Percentiles rank a stretch among this genome's conserved stretches.
Conservation (phyloP, 2,797 vertebrate species). For the Acanthurus lineatus region DNA sequence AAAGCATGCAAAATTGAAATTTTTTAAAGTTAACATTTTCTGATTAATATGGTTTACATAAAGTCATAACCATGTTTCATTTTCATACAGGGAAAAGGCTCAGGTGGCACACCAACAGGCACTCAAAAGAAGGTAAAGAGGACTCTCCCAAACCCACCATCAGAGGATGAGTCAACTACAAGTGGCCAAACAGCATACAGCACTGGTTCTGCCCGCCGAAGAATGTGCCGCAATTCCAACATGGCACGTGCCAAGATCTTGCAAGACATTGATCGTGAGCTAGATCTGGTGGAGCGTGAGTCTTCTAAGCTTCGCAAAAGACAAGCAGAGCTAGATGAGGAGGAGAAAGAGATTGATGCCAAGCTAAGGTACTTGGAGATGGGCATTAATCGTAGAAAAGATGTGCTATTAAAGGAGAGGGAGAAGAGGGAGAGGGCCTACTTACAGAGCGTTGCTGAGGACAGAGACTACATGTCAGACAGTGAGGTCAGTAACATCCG, state of each 20-base stretch:
- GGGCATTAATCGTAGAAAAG: slow-evolving; percentile 98
- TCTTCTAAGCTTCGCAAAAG: slow-evolving; percentile 98
- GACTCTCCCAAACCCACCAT: slow-evolving; percentile 97
- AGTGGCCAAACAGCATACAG: slow-evolving; percentile 87
- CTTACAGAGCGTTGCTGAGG: slow-evolving; percentile 97
- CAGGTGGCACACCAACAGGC: slow-evolving; percentile 88
- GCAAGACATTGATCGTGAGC: slow-evolving; percentile 98
- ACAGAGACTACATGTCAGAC: slow-evolving; percentile 99
- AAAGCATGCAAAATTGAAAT: slow-evolving; percentile 17
- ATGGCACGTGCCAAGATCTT: slow-evolving; percentile 99
- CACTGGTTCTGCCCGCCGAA: slow-evolving; percentile 93
- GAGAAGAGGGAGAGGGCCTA: slow-evolving; percentile 98
- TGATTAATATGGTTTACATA: not conserved
- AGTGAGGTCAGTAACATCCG: slow-evolving; percentile 97
- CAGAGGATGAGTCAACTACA: slow-evolving; percentile 90
- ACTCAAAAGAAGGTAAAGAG: slow-evolving; percentile 98
- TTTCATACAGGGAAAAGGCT: slow-evolving; percentile 88
- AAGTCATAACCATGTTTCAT: slow-evolving; percentile 11
- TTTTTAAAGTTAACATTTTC: not conserved
- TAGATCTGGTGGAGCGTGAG: slow-evolving; percentile 96
- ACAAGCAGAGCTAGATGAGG: slow-evolving; percentile 98
- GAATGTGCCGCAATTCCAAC: slow-evolving; percentile 96
- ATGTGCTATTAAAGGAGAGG: slow-evolving; percentile 94
- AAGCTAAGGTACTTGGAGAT: slow-evolving; percentile 98
- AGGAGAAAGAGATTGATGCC: slow-evolving; percentile 99